A percentile compares a stretch with the other conserved stretches of the same genome.
Conservation (phyloP, 2,888 invertebrate genomes). For the Lepidocyrtoides sp. region DNA sequence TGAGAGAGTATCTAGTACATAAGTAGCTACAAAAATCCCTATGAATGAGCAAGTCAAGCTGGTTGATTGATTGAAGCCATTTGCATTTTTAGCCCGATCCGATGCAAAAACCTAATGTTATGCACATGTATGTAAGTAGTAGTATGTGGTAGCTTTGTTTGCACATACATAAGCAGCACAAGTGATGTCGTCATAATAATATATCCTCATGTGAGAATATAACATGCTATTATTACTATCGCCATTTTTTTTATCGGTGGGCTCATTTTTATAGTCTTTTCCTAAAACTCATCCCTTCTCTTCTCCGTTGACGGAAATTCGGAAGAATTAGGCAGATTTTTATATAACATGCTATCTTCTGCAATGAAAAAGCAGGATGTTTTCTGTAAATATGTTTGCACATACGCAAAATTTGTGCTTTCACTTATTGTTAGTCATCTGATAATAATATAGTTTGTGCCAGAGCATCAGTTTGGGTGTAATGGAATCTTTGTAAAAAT, state of each 20-base stretch:
- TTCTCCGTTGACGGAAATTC: constrained; percentile 4
- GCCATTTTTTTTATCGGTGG: neutral
- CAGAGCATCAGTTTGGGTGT: too few species aligned
- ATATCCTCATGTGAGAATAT: too few species aligned
- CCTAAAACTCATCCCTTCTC: neutral
- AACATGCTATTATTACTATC: neutral
- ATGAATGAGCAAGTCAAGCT: constrained; percentile 64
- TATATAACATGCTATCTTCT: neutral
- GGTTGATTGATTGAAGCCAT: constrained; percentile 73
- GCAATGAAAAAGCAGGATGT: neutral
- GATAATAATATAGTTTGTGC: too few species aligned
- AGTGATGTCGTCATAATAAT: too few species aligned
- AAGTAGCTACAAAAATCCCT: constrained; percentile 46
- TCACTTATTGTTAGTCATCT: too few species aligned
- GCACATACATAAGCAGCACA: too few species aligned
- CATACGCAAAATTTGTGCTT: too few species aligned
- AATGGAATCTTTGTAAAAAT: neutral
- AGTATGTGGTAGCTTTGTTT: too few species aligned
- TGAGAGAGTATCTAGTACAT: constrained; percentile 7
- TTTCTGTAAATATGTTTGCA: too few species aligned
- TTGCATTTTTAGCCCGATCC: constrained; percentile 49
- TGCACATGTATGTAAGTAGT: neutral
- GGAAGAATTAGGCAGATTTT: constrained; percentile 38
- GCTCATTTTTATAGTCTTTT: neutral
- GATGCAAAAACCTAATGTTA: neutral